Evolutionary conservation across 1,140 invertebrate species (phyloP).

Genomic region (Parasteatoda tepidariorum): DNA sequence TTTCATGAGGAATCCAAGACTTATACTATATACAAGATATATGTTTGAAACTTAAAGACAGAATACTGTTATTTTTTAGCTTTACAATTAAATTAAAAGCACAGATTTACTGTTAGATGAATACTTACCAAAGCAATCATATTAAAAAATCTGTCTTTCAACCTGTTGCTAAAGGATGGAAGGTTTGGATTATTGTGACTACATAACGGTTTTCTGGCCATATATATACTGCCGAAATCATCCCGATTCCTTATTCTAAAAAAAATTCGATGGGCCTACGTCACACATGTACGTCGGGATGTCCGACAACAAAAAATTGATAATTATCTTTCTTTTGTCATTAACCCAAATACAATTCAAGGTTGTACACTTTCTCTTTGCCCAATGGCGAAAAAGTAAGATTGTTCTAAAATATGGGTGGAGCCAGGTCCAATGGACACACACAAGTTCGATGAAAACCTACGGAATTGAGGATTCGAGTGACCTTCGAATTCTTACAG

Average conservation of each 20-base stretch:
- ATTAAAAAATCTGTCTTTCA: too few relatives aligned
- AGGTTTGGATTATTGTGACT: conserved; percentile 32
- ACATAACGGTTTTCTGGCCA: background rate
- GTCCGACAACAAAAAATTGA: conserved; percentile 7
- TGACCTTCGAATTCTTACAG: conserved; percentile 20
- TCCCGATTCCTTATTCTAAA: background rate
- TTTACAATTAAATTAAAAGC: too few relatives aligned
- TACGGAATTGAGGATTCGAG: conserved; percentile 11
- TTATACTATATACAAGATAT: too few relatives aligned
- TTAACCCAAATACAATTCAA: conserved; percentile 48
- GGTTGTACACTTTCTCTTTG: conserved; percentile 31
- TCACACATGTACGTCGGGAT: conserved; percentile 7
- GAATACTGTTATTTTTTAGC: too few relatives aligned
- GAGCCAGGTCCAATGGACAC: conserved; percentile 2
- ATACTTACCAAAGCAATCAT: too few relatives aligned
- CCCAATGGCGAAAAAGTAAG: background rate
- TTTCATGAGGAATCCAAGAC: too few relatives aligned
- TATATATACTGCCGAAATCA: conserved; percentile 37
- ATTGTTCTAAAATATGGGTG: conserved; percentile 1
- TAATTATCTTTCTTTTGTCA: conserved; percentile 58
- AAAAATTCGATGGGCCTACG: conserved; percentile 26
- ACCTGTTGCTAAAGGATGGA: too few relatives aligned
- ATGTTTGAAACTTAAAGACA: too few relatives aligned
- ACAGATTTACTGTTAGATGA: too few relatives aligned
- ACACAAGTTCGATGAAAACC: background rate